Base-by-base conservation (phyloP, 2,113 vertebrate genomes). In the Taxidea taxus region DNA sequence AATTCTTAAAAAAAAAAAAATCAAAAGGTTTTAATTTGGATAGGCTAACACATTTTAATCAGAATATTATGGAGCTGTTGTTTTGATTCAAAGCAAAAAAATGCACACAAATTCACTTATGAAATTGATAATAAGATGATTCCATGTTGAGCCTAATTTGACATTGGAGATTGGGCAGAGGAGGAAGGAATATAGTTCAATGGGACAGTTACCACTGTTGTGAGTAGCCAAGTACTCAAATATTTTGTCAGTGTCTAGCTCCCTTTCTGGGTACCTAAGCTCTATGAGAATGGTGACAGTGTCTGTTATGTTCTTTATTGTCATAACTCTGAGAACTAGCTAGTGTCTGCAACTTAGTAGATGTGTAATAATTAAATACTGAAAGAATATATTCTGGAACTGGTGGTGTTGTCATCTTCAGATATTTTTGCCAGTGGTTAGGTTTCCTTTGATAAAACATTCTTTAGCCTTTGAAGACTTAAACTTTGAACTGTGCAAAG, bases 81-180 rank as follows among this genome's bases (percentile, higher is more conserved):
- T 80, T 95, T 93, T 87, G 54, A 84, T 86, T 96, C 47, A 93
- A 81, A 93, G 49, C 23, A 91, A 68, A 88, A 84, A 78, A 74
- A 47, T 39, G 58, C 81, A 77, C 21, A 74, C 3, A 18, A 44
- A 87, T 70, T 9, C 23, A 66, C 51, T 62, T 94, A 54, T 47
- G 47, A 91, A 96, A 51, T 94, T 21, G 44, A 64, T 74, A 49
- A 44, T 58, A 51, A 64, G 87, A 39, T 66, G 70, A 70, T 27
- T 31, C n/a, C 78, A 6, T 25, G 25, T 47, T 20, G 70, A 91
- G 77, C 44, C 81, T 51, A 54, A 34, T 78, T 47, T 64, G 66
- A 25, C 8, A 1, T 7, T 87, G 34, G 37, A n/a, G 4, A 16
- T 6, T 39, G 62, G n/a, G 37, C 83, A 39, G 49, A 47, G 20